Percentiles rank a stretch among this genome's conserved stretches.
Conservation (phyloP, 2,113 vertebrate species). For the Phalacrocorax pelagicus region DNA sequence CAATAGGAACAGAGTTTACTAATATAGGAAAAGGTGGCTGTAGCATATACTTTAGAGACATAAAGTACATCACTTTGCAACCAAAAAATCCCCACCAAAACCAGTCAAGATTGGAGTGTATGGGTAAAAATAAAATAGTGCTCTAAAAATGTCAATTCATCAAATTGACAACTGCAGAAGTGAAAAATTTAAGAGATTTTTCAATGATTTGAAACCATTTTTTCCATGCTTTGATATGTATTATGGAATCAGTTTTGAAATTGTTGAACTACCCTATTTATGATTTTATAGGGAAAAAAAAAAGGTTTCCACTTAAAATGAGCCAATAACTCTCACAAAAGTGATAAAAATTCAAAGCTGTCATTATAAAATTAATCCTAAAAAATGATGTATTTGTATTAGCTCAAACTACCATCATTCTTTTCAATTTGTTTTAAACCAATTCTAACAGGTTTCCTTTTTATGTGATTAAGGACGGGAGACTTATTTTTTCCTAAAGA, state of each 20-base stretch:
- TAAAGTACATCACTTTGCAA: neutral
- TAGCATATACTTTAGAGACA: neutral
- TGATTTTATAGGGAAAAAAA: neutral
- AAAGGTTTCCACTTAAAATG: neutral
- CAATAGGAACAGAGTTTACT: neutral
- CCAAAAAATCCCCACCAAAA: neutral
- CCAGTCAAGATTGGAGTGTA: neutral
- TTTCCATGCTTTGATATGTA: neutral
- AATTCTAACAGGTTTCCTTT: neutral
- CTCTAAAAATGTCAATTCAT: neutral
- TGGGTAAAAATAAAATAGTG: neutral
- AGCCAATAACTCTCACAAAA: neutral
- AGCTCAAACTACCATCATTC: neutral
- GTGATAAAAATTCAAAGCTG: neutral
- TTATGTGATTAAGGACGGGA: neutral
- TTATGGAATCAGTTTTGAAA: neutral
- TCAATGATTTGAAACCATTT: neutral
- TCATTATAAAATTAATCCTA: neutral
- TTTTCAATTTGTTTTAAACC: neutral
- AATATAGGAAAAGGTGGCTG: accelerated
- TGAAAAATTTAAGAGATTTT: neutral
- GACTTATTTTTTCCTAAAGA: neutral
- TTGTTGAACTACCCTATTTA: neutral
- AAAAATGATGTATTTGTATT: neutral
- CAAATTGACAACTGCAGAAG: neutral